Base-by-base conservation (phyloP, 2,888 invertebrate genomes). In the Mycogona germanica region DNA sequence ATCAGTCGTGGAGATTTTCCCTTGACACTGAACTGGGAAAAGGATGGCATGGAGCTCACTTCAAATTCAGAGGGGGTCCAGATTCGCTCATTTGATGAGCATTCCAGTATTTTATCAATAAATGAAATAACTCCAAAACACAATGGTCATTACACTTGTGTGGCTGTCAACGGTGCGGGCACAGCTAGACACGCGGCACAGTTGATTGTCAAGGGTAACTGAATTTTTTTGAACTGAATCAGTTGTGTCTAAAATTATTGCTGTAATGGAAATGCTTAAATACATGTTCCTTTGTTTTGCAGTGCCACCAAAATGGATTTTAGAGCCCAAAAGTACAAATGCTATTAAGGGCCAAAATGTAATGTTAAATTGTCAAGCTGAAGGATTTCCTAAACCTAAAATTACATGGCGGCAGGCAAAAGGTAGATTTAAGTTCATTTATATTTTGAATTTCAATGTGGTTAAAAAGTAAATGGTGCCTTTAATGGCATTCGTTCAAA, bases 11-110 rank as follows among this genome's bases (percentile, higher is more conserved):
- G 66, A 4, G 66, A 68, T 55, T 59, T 61, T 4, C 67, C 67
- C 4, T 57, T 68, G 46, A 59, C 60, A 25, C 61, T 68, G 32
- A 57, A 52, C 40, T 70, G 76, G 76, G 66, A 72, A 38, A 75
- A 76, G 65, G 72, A 76, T 63, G 72, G 70, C 51, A 60, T 63
- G 46, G 62, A 61, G 14, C 29, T 63, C 9, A 23, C 47, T n/a
- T 17, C 35, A 26, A 38, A 26, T 25, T 12, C 37, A 14, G n/a
- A 47, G 14, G 41, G 60, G 25, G 26, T 53, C 17, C 19, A 26
- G 12, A 47, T 53, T 23, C 32, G 47, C 23, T 37, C 32, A 25
- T 46, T 53, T 47, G 57, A 57, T 52, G 51, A 57, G 32, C 57
- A 57, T 41, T 56, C 57, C 38, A 57, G 51, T 48, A 55, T 53